Evolutionary conservation across 2,797 vertebrate genomes (phyloP).

Genomic region (Capromys pilorides): DNA sequence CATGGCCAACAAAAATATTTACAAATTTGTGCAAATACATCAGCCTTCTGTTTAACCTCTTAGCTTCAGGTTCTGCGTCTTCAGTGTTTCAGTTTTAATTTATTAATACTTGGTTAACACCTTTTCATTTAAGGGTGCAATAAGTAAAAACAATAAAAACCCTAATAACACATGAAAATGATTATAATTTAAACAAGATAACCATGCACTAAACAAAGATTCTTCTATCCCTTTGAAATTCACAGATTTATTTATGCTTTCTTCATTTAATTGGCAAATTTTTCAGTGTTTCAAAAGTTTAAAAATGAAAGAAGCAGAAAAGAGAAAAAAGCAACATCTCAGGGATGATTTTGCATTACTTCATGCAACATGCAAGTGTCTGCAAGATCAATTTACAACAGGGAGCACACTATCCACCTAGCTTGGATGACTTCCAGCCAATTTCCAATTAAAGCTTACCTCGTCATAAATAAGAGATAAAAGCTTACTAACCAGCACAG

Average conservation of each 20-base stretch:
- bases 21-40: not conserved
- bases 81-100: not conserved
- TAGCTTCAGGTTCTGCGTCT: not conserved
- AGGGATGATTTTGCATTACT: slow-evolving; percentile 71
- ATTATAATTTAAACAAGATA: slow-evolving; percentile 55
- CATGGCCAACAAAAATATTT: not conserved
- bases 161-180: slow-evolving; percentile 5
- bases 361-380: slow-evolving; percentile 40
- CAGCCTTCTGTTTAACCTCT: not conserved
- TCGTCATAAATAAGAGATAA: slow-evolving; percentile 84
- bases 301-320: slow-evolving; percentile 49
- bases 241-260: slow-evolving; percentile 76
- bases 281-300: slow-evolving; percentile 69
- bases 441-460: slow-evolving; percentile 83
- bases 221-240: slow-evolving; percentile 56
- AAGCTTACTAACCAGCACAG: slow-evolving; percentile 74
- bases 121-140: not conserved
- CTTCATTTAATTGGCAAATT: slow-evolving; percentile 77
- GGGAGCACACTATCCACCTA: slow-evolving; percentile 60
- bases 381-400: slow-evolving; percentile 56
- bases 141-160: slow-evolving; percentile 43
- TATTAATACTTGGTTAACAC: not conserved
- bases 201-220: slow-evolving; percentile 59
- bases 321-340: slow-evolving; percentile 45
- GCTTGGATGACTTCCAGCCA: slow-evolving; percentile 77